These are phyloP conservation scores for Trematomus bernacchii DNA, from an alignment of 2,797 vertebrate genomes.

Conservation along the genomic window DNA sequence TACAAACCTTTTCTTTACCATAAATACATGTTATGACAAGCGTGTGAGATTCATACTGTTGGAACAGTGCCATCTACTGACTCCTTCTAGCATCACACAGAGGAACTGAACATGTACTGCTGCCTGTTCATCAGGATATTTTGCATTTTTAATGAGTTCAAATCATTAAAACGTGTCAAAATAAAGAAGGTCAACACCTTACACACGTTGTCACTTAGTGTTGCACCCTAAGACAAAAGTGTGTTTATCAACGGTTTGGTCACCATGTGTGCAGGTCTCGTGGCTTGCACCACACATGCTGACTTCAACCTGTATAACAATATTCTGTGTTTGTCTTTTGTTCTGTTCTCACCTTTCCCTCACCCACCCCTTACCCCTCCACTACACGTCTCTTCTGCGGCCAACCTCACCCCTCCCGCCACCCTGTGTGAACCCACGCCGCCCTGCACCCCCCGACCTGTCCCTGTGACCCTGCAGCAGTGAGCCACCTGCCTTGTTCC, in stretches of 20 bases:
- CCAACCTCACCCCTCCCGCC: constrained; percentile 62
- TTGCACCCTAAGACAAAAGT: constrained; percentile 43
- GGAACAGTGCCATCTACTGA: constrained; percentile 72
- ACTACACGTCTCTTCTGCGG: constrained; percentile 60
- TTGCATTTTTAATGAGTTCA: constrained; percentile 63
- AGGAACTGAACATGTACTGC: constrained; percentile 33
- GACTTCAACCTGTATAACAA: constrained; percentile 81
- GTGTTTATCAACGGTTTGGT: constrained; percentile 56
- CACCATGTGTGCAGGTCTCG: constrained; percentile 60
- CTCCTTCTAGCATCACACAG: constrained; percentile 52
- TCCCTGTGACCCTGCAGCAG: constrained; percentile 66
- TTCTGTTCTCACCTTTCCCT: constrained; percentile 66
- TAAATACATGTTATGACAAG: constrained; percentile 22
- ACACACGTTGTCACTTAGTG: constrained; percentile 28
- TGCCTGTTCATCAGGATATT: constrained; percentile 46
- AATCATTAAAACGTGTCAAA: constrained; percentile 70
- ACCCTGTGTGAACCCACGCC: constrained; percentile 66
- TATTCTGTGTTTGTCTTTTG: constrained; percentile 86
- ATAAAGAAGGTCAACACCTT: constrained; percentile 47
- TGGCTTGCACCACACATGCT: constrained; percentile 74
- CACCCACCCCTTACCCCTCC: constrained; percentile 39
- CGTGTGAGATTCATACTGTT: constrained; percentile 31
- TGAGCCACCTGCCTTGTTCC: constrained; percentile 73
- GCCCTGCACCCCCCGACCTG: constrained; percentile 69
- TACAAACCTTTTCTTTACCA: constrained; percentile 26